Percentiles rank a stretch among this genome's conserved stretches.
phyloP scores from a whole-genome alignment of 2,888 invertebrate genomes.

The Eristalinus sepulchralis region DNA sequence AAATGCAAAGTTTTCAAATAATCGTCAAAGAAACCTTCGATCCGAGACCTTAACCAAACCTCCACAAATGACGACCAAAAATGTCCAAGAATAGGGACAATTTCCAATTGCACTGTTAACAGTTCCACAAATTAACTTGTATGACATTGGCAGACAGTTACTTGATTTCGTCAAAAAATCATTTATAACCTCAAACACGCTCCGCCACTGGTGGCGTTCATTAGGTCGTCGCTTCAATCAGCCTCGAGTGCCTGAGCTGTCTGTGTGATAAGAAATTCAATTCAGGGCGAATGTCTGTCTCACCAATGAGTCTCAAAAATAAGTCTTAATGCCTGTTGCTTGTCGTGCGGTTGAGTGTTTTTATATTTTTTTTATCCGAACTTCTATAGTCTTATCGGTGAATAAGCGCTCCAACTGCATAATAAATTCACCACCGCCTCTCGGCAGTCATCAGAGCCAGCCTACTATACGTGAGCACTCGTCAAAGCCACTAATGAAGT shows the following conservation, averaged over 20 bases:
- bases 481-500: slow-evolving; percentile 33
- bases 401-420: neutral
- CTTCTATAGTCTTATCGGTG: neutral
- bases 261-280: neutral
- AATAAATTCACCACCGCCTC: neutral
- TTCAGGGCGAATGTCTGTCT: neutral
- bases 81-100: too few relatives aligned
- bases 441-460: neutral
- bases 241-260: neutral
- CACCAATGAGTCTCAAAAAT: neutral
- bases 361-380: neutral
- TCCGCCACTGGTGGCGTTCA: neutral
- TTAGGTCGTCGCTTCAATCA: neutral
- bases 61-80: too few relatives aligned
- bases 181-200: neutral
- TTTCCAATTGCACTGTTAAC: neutral
- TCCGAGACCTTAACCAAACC: too few relatives aligned
- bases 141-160: neutral
- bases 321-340: too few relatives aligned
- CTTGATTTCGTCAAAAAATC: neutral
- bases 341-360: neutral
- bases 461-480: neutral
- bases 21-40: too few relatives aligned
- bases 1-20: too few relatives aligned
- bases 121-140: neutral